Conservation (phyloP, 2,797 vertebrate genomes). For the Schizothorax lantsangensis region DNA sequence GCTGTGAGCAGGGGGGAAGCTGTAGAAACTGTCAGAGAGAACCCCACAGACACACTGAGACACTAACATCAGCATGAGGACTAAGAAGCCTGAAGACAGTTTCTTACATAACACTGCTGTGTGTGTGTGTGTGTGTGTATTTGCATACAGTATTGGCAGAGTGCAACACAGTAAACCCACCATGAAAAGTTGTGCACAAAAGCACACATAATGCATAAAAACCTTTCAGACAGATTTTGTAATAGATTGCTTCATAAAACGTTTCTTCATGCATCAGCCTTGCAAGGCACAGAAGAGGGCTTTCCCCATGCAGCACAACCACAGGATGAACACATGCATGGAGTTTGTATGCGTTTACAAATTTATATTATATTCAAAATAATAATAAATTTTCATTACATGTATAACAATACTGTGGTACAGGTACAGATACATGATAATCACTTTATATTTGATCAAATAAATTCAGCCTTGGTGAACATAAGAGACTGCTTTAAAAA, state of each 20-base stretch:
- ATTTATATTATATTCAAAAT: too few relatives aligned
- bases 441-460: too few relatives aligned
- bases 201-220: neutral
- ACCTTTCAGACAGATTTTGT: constrained; percentile 12
- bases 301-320: neutral
- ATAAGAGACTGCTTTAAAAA: too few relatives aligned
- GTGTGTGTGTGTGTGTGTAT: constrained; percentile 1
- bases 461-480: too few relatives aligned
- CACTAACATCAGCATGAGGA: constrained; percentile 33
- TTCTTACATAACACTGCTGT: constrained; percentile 45
- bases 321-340: neutral
- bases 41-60: constrained; percentile 29
- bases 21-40: constrained; percentile 4
- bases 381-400: too few relatives aligned
- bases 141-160: constrained; percentile 1
- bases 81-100: constrained; percentile 42
- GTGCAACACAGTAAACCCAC: neutral
- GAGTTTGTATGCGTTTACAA: too few relatives aligned
- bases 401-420: too few relatives aligned
- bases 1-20: neutral
- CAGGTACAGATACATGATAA: too few relatives aligned
- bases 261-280: neutral
- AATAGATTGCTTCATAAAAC: constrained; percentile 15
- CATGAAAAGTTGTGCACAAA: neutral
- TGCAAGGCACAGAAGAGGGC: neutral